phyloP scores from a whole-genome alignment of 2,888 invertebrate species.

The Lepas anatifera region DNA sequence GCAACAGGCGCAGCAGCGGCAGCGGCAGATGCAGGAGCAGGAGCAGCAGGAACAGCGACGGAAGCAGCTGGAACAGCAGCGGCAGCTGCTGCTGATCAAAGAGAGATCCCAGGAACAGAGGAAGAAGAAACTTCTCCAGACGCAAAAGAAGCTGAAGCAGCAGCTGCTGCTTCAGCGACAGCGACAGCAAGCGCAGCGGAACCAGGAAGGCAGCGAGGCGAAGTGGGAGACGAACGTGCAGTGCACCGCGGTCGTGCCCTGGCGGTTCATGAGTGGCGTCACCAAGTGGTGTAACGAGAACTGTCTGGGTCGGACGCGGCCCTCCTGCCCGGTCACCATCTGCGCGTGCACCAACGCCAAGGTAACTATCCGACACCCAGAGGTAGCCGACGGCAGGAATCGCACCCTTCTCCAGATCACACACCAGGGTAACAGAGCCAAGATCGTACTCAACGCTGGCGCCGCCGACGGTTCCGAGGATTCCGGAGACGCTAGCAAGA shows the following conservation, averaged over 20 bases:
- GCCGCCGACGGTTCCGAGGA: not conserved
- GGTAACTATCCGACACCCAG: not conserved
- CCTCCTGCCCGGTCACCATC: slow-evolving; percentile 3
- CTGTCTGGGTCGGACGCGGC: not conserved
- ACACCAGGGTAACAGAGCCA: not conserved
- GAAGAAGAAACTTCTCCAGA: not conserved
- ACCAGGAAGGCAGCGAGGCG: not conserved
- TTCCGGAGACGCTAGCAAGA: not conserved
- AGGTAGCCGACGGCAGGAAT: not conserved
- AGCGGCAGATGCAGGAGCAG: not conserved
- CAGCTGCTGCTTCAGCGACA: not conserved
- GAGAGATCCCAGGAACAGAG: no score
- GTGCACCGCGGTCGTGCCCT: not conserved
- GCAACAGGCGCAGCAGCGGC: not conserved
- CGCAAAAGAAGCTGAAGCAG: not conserved
- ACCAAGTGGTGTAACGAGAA: slow-evolving; percentile 2
- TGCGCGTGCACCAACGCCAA: slow-evolving; percentile 2
- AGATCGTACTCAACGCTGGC: not conserved
- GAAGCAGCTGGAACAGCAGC: not conserved
- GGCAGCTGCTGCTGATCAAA: not conserved
- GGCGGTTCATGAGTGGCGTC: slow-evolving; percentile 7
- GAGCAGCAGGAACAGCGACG: not conserved
- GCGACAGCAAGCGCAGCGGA: not conserved
- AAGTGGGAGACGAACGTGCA: slow-evolving; percentile 6
- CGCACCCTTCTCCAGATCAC: not conserved